Base-by-base conservation (phyloP, 1,140 invertebrate genomes). In the Zaprionus nigranus region DNA sequence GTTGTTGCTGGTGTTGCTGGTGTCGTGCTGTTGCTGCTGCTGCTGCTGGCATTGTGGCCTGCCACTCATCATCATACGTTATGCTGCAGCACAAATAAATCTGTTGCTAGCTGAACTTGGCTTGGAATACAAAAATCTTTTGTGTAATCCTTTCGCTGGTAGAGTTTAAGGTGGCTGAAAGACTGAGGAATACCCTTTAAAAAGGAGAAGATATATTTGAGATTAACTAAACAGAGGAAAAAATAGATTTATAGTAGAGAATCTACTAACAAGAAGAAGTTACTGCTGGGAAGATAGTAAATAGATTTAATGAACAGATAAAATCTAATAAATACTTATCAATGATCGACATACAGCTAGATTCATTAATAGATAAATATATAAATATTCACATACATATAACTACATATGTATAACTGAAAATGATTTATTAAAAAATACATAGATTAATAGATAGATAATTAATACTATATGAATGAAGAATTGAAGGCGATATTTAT, bases 61-160 rank as follows among this genome's bases (percentile, higher is more conserved):
- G 72, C 72, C 72, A 80, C 65, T 66, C 77, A 88, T 66, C 77
- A 88, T 83, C 76, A 80, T 70, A 49, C 61, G 65, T 78, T 78
- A 9, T 72, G 56, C 58, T 82, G 62, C 54, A 77, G 66, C 76
- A 78, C 58, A 86, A 74, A 80, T 87, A 86, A 86, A 83, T 86
- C 83, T 67, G 83, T 64, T 74, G 59, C 40, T 46, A 46, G 28
- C 59, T 34, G 26, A 77, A 80, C 79, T 82, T 59, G 67, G 59
- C 62, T 26, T 56, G 57, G 56, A 38, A 17, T 43, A 64, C 71
- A 38, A 63, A 63, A 56, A 20, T 51, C 22, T 24, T 24, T 51
- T 24, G 20, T 51, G 20, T 51, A 51, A 51, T 51, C 46, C 46
- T 51, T 51, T 51, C 12, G 46, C 22, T 24, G 9, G 3, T 5